Evolutionary conservation across 2,888 invertebrate species (phyloP), one percentile per base, ranked within the genome.

Genomic region (Rhamnusium bicolor): DNA sequence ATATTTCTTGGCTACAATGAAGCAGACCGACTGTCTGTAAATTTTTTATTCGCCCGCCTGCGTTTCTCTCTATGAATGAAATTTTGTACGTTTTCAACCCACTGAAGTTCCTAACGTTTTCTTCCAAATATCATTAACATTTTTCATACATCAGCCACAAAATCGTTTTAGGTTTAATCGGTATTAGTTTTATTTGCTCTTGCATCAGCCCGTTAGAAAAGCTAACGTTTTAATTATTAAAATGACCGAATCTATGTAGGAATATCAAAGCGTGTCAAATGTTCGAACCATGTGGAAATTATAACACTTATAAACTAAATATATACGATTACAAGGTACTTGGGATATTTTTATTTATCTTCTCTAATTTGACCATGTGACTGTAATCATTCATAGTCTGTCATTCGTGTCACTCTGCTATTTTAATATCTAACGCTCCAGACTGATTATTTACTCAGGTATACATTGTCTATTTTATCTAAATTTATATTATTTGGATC

Each of bases 381-480:
- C 83, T 75, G 84, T 82, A 86, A 87, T 87, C 86, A 86, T 85
- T 87, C 87, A 86, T 83, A 83, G 85, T 85, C 84, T 85, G 85
- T 86, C 86, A 85, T 81, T 85, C 84, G 84, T 83, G 82, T 80
- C 80, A 80, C 71, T 56, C 69, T 68, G 78, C 80, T 81, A 81
- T 81, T 81, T 81, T 80, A 80, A 81, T 81, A 81, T 80, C 78
- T 79, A 77, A 73, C 56, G 56, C 46, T 58, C 71, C 65, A 70
- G 68, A 69, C 68, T 69, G 54, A 67, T 69, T 74, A 74, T 74
- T 71, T 58, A 21, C 63, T 56, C 69, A 74, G 71, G 71, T 74
- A 74, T 68, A 69, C 54, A 72, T 56, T 51, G 58, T 68, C 51
- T 47, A 69, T 73, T 65, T 69, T 63, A 68, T 82, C 79, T 81